phyloP scores from a whole-genome alignment of 2,888 invertebrate species.

The Lasioglossum villosulum region DNA sequence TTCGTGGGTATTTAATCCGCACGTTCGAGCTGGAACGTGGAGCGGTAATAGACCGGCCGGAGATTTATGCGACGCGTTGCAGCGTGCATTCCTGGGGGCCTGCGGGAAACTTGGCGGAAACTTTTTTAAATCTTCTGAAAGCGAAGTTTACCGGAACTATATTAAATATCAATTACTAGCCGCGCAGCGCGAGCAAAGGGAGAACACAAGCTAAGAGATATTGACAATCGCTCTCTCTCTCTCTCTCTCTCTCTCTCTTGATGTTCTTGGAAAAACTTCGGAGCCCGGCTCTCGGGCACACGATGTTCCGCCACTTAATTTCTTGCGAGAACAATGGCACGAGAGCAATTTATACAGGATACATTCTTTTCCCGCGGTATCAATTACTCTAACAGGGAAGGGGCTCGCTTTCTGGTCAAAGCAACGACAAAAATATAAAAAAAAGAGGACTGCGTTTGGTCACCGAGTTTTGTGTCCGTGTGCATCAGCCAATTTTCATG shows the following conservation, averaged over 20 bases:
- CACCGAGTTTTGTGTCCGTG: neutral
- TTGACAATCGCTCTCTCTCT: neutral
- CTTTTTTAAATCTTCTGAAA: neutral
- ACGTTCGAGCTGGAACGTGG: neutral
- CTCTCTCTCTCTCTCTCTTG: neutral
- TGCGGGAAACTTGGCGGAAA: neutral
- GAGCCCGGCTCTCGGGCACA: neutral
- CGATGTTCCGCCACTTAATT: neutral
- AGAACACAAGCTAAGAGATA: neutral
- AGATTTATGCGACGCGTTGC: constrained; percentile 16
- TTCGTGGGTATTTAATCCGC: constrained; percentile 14
- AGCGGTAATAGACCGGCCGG: neutral
- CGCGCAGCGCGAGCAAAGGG: neutral
- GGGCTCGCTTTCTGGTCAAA: neutral
- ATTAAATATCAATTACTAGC: constrained; percentile 12
- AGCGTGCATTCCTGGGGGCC: neutral
- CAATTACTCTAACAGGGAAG: neutral
- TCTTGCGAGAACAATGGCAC: neutral
- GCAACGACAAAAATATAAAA: neutral
- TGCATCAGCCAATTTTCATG: constrained; percentile 11
- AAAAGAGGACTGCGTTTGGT: neutral
- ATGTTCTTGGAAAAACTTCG: neutral
- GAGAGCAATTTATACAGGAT: neutral
- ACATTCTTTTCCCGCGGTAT: neutral
- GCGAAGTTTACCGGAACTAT: neutral